phyloP scores from a whole-genome alignment of 2,113 vertebrate species.

The Halcyon malimbica region DNA sequence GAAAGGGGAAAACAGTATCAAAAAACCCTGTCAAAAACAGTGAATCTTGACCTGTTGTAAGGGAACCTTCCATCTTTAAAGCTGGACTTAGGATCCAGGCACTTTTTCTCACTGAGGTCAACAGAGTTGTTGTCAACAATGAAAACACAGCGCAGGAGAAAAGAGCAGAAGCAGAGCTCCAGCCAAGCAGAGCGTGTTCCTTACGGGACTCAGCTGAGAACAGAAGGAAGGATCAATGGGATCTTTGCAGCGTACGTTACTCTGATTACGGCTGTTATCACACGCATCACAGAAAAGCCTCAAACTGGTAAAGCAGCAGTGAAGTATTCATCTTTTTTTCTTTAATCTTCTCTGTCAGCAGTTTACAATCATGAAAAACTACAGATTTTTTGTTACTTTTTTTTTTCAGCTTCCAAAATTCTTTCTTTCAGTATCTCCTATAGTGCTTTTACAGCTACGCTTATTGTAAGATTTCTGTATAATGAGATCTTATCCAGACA shows the following conservation, averaged over 20 bases:
- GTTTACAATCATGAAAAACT: background rate
- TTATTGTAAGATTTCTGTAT: background rate
- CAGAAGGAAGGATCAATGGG: background rate
- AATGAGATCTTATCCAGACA: background rate
- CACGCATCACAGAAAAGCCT: background rate
- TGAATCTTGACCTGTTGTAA: background rate
- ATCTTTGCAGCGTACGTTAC: background rate
- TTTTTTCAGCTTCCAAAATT: background rate
- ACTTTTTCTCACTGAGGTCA: background rate
- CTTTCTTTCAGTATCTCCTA: background rate
- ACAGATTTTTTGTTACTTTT: background rate
- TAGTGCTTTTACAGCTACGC: background rate
- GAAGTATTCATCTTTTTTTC: background rate
- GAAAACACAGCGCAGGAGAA: rapidly evolving
- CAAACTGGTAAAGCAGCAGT: background rate
- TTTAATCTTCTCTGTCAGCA: background rate
- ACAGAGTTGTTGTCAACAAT: background rate
- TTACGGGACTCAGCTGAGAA: background rate
- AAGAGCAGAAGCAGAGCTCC: background rate
- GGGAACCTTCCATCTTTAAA: background rate
- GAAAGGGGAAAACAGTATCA: background rate
- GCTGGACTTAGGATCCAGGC: too few species aligned
- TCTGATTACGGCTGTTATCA: background rate
- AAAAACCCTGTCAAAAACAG: background rate
- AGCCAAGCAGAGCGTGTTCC: background rate